Conservation (phyloP, 2,888 invertebrate genomes). For the Drosophila putrida region DNA sequence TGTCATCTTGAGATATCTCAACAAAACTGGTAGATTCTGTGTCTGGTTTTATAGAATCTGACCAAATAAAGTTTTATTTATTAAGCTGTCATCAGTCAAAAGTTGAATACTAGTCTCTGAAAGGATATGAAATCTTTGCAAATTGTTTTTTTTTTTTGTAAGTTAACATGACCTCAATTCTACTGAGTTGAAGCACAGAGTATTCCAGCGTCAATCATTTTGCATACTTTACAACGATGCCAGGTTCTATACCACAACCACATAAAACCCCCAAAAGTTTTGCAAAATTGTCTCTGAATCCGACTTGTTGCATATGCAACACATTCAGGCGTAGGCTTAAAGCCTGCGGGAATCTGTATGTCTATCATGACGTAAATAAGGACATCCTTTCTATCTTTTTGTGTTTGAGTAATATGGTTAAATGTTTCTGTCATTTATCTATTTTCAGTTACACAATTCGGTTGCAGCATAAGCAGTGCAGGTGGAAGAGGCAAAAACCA, state of each 20-base stretch:
- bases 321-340: slow-evolving; percentile 13
- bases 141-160: too few relatives aligned
- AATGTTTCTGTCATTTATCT: slow-evolving; percentile 35
- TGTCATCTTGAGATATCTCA: too few relatives aligned
- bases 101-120: too few relatives aligned
- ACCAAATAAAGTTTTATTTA: too few relatives aligned
- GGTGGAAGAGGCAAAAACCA: slow-evolving; percentile 44
- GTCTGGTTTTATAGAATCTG: too few relatives aligned
- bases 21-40: too few relatives aligned
- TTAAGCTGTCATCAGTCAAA: too few relatives aligned
- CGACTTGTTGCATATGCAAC: slow-evolving; percentile 61
- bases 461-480: slow-evolving; percentile 37
- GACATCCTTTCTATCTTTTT: not conserved
- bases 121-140: too few relatives aligned
- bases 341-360: slow-evolving; percentile 21
- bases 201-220: too few relatives aligned
- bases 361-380: slow-evolving; percentile 41
- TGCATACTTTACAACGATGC: not conserved
- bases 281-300: not conserved
- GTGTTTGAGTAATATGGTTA: slow-evolving; percentile 18
- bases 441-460: slow-evolving; percentile 70
- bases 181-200: too few relatives aligned
- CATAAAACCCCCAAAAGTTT: slow-evolving; percentile 3
- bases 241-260: slow-evolving; percentile 4
- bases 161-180: too few relatives aligned